Conservation (phyloP, 2,797 vertebrate species). For the Distichodus sexfasciatus region DNA sequence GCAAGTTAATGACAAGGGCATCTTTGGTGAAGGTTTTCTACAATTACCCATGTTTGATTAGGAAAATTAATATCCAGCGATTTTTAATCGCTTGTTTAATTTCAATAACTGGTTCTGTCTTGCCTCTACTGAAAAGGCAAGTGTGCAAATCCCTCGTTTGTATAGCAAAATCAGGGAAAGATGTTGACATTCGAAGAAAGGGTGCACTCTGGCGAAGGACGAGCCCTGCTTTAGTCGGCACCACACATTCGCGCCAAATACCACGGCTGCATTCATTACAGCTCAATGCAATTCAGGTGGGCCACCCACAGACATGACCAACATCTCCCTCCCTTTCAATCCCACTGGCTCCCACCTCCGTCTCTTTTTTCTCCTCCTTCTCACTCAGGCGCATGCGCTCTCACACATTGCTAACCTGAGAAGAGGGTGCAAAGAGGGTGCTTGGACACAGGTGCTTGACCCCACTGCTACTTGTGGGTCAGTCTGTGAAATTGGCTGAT, state of each 20-base stretch:
- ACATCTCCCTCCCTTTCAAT: not conserved
- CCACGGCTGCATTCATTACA: slow-evolving; percentile 22
- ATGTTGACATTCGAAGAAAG: slow-evolving; percentile 7
- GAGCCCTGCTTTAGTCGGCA: not conserved
- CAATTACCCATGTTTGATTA: too few species aligned
- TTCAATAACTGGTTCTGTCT: not conserved
- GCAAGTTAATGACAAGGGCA: too few species aligned
- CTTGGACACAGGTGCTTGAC: slow-evolving; percentile 20
- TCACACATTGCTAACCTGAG: slow-evolving; percentile 16
- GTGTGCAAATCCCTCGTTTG: too few species aligned
- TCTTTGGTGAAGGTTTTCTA: too few species aligned
- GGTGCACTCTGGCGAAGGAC: not conserved
- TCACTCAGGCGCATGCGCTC: not conserved
- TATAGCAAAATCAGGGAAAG: too few species aligned
- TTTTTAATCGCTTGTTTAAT: slow-evolving; percentile 1
- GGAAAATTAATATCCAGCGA: too few species aligned
- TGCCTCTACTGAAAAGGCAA: not conserved
- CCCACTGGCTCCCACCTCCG: not conserved
- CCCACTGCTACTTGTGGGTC: slow-evolving; percentile 7
- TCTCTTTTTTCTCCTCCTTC: not conserved
- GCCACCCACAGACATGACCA: not conserved
- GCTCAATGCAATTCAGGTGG: slow-evolving; percentile 4
- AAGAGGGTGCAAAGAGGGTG: not conserved
- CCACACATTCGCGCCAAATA: slow-evolving; percentile 25
- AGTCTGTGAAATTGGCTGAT: slow-evolving; percentile 37